Evolutionary conservation across 2,797 vertebrate genomes (phyloP).

Genomic region (Rhinogobio ventralis): DNA sequence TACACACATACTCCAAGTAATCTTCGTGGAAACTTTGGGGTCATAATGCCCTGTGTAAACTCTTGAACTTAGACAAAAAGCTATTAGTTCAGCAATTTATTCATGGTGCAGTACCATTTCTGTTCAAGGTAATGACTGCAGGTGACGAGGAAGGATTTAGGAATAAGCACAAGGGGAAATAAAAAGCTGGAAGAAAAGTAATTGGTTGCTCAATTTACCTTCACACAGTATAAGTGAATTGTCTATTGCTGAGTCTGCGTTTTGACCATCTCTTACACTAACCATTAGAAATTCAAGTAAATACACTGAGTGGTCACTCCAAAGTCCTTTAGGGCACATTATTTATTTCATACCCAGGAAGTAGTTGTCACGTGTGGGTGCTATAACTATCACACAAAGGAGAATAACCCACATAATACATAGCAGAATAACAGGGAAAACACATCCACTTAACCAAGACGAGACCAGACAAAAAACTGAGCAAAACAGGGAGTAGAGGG

Average conservation of each 20-base stretch:
- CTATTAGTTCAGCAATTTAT: slow-evolving; percentile 20
- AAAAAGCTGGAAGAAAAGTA: slow-evolving; percentile 14
- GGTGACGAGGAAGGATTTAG: background rate
- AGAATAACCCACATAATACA: too few relatives aligned
- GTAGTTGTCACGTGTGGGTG: too few relatives aligned
- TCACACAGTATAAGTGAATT: background rate
- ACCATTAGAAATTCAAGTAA: background rate
- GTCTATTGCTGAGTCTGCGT: background rate
- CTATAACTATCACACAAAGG: too few relatives aligned
- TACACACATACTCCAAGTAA: background rate
- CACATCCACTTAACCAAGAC: too few relatives aligned
- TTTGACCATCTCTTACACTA: background rate
- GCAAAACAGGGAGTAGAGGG: too few relatives aligned
- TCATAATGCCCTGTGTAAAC: background rate
- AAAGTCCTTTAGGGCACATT: background rate
- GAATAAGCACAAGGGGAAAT: slow-evolving; percentile 2
- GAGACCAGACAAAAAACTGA: too few relatives aligned
- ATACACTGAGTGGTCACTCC: background rate
- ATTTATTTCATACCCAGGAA: background rate
- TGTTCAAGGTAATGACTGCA: background rate
- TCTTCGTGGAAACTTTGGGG: background rate
- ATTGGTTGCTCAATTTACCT: slow-evolving; percentile 11
- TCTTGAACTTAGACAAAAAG: slow-evolving; percentile 14
- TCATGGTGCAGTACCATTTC: background rate
- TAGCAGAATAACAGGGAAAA: too few relatives aligned